Percentiles rank a stretch among this genome's conserved stretches.
phyloP scores from a whole-genome alignment of 1,140 invertebrate genomes.

The Temnothorax longispinosus region DNA sequence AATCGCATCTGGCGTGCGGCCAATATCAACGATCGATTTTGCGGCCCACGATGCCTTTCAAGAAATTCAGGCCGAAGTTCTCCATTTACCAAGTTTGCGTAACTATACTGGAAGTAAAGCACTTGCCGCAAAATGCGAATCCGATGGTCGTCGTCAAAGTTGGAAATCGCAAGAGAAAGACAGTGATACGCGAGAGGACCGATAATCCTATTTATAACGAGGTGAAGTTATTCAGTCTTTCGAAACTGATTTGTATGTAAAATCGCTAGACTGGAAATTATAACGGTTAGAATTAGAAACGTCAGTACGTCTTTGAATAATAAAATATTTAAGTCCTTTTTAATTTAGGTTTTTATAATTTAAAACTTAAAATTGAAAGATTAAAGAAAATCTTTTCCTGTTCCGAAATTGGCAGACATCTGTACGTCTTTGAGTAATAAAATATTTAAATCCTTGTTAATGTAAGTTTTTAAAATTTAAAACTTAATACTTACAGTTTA shows the following conservation, averaged over 20 bases:
- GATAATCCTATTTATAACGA: constrained; percentile 88
- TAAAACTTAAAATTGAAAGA: neutral
- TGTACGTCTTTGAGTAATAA: neutral
- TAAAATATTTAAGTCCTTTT: constrained; percentile 55
- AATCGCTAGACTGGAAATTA: neutral
- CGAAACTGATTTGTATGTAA: neutral
- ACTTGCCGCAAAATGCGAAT: constrained; percentile 86
- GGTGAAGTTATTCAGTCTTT: constrained; percentile 76
- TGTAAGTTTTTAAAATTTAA: constrained; percentile 37
- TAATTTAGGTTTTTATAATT: constrained; percentile 66
- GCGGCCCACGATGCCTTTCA: constrained; percentile 56
- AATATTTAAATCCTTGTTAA: constrained; percentile 69
- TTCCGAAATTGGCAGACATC: neutral
- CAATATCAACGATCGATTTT: constrained; percentile 50
- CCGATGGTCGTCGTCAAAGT: constrained; percentile 87
- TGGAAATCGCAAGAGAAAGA: constrained; percentile 86
- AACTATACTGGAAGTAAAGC: constrained; percentile 86
- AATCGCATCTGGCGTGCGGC: constrained; percentile 33
- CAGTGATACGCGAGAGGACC: constrained; percentile 84
- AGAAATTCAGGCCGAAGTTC: constrained; percentile 65
- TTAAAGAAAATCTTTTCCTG: neutral
- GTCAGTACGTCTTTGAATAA: neutral
- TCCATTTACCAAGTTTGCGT: constrained; percentile 84
- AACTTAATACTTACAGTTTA: neutral
- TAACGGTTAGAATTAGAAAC: neutral